Base-by-base conservation (phyloP, 1,140 invertebrate species). In the Lucilia cuprina region DNA sequence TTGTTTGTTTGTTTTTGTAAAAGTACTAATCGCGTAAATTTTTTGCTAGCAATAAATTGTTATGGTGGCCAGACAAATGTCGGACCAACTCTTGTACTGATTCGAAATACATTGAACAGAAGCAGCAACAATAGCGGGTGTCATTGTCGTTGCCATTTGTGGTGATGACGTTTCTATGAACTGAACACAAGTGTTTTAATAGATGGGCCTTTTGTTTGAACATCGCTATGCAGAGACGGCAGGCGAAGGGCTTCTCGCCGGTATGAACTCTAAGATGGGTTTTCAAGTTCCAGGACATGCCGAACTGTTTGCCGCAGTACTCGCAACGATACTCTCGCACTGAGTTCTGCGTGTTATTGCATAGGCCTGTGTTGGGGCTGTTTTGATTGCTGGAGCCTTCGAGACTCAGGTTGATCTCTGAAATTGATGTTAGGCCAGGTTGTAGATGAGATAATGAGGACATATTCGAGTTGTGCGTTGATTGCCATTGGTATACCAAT, bases 281-380 rank as follows among this genome's bases (percentile, higher is more conserved):
- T 90, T 97, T 96, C 85, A 96, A 92, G 92, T 97, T 97, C 96
- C 96, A 96, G 1, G 95, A 96, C 96, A 96, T 96, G 50, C 96
- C 96, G 88, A 97, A 97, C 89, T 96, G 96, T 92, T 97, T 97
- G 41, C 96, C 96, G 91, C 96, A 96, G 90, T 97, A 97, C 89
- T 95, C 95, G 88, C 96, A 97, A 74, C 95, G 94, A 87, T 96
- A 97, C 89, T 96, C 96, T 34, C 96, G 93, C 10, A 96, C 94
- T 89, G 87, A 88, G 83, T 84, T 90, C 87, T 80, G 89, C 70
- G 78, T 88, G 50, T 80, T 78, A 74, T 47, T 47, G 21, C 84
- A 55, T 13, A 47, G 50, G 17, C 74, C 85, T 0, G 86, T 87
- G 35, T 85, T 88, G 25, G 86, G 84, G 17, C 84, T 85, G 41